These are phyloP conservation scores for Ips typographus DNA, from an alignment of 1,140 invertebrate genomes.

Conservation along the genomic window DNA sequence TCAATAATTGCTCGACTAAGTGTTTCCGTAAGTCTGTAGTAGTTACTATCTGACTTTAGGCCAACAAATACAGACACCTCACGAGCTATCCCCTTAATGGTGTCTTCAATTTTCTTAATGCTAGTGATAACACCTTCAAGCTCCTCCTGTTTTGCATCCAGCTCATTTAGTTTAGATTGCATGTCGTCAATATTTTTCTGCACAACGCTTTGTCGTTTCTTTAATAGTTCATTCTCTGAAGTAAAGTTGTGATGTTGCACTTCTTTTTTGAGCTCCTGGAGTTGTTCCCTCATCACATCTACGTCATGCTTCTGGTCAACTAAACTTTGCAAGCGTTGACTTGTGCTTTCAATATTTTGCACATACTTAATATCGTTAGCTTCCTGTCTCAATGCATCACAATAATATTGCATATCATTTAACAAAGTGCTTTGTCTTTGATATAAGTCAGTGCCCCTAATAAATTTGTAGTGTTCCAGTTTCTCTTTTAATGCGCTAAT, in stretches of 20 bases:
- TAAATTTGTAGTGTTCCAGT: constrained; percentile 15
- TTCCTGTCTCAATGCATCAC: constrained; percentile 12
- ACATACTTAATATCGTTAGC: constrained; percentile 21
- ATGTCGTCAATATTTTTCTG: constrained; percentile 16
- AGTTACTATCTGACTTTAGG: constrained; percentile 28
- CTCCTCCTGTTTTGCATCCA: neutral
- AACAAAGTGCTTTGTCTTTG: constrained; percentile 4
- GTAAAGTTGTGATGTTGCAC: constrained; percentile 19
- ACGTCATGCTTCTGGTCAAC: neutral
- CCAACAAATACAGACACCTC: constrained; percentile 32
- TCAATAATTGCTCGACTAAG: constrained; percentile 20
- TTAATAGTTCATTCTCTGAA: constrained; percentile 6
- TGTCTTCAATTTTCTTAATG: constrained; percentile 18
- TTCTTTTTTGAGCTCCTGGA: constrained; percentile 19
- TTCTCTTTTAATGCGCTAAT: constrained; percentile 11
- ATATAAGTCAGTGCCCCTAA: constrained; percentile 18
- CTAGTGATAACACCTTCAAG: neutral
- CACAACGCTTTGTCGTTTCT: constrained; percentile 1
- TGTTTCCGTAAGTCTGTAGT: constrained; percentile 36
- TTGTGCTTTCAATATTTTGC: constrained; percentile 17
- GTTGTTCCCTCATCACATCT: constrained; percentile 9
- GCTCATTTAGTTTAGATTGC: constrained; percentile 6
- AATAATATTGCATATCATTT: constrained; percentile 27
- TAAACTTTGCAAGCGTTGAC: neutral
- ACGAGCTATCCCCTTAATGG: neutral